Base-by-base conservation (phyloP, 2,113 vertebrate genomes). In the Neolamprologus falcicula region DNA sequence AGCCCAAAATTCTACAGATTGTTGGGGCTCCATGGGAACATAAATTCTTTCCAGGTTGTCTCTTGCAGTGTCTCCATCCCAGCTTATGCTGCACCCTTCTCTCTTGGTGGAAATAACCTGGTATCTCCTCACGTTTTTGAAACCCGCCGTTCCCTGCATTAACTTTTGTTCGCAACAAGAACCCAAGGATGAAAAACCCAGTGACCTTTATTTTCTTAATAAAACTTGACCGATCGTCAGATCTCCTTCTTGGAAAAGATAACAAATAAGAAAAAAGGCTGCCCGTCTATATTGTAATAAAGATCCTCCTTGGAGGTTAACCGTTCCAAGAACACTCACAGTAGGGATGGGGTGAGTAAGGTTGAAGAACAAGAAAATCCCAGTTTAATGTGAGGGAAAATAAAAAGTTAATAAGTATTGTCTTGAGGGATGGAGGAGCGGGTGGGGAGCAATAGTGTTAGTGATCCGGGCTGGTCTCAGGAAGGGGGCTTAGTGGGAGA, bases 351-450 rank as follows among this genome's bases (percentile, higher is more conserved):
- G 91, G 91, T 93, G 89, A 93, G 83, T 16, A 45, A 73, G 90
- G 90, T 91, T 83, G 68, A 83, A 52, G 86, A 84, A 90, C 73
- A 88, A 88, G 71, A 93, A 93, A 94, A 90, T 90, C 89, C 78
- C 83, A 8, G 7, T 79, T 35, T 87, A 90, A 93, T 86, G 89
- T 82, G 88, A 78, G 83, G 82, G 53, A 93, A 94, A 92, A 92
- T 94, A 89, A 93, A 95, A 96, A 91, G 90, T 93, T 88, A 95
- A 93, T 90, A 90, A 88, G 91, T 88, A 33, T 8, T 33, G 83
- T 86, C 16, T 40, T 40, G 86, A 52, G 42, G 57, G 80, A 31
- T 31, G 37, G 50, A 37, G 28, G 82, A 57, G 55, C 45, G 47
- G 85, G 26, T 12, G 63, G 86, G 53, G 86, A 28, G 33, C 7